Percentiles rank a stretch among this genome's conserved stretches.
Evolutionary conservation across 2,113 vertebrate species (phyloP).

Genomic region (Lucifuga dentata): DNA sequence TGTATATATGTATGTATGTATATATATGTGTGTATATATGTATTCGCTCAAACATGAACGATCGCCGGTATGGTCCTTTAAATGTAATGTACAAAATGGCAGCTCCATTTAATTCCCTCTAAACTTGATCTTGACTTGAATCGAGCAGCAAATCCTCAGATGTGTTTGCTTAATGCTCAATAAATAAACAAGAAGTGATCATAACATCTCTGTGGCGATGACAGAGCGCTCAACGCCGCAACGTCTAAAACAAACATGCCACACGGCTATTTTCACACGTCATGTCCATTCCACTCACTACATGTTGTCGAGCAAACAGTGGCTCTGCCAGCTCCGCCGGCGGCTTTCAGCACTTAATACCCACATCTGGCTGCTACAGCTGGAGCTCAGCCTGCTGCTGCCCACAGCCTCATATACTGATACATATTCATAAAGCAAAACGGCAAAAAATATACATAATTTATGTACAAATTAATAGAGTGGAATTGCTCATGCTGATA

Average conservation of each 20-base stretch:
- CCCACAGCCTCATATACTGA: conserved; percentile 36
- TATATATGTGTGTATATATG: not conserved
- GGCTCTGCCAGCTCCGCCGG: conserved; percentile 38
- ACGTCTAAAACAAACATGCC: conserved; percentile 36
- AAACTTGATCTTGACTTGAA: not conserved
- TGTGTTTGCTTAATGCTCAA: not conserved
- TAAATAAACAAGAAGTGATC: conserved; percentile 12
- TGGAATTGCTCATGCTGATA: not conserved
- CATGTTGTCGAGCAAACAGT: conserved; percentile 41
- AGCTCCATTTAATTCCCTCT: not conserved
- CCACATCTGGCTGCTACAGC: conserved; percentile 65
- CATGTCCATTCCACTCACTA: not conserved
- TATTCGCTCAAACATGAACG: no score
- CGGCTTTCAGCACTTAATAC: conserved; percentile 50
- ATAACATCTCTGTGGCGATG: conserved; percentile 7
- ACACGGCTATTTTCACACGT: no score
- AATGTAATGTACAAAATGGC: no score
- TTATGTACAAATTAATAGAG: conserved; percentile 4
- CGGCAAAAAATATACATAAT: not conserved
- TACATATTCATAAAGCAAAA: conserved; percentile 14
- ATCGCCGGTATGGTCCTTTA: no score
- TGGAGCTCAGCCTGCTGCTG: conserved; percentile 49
- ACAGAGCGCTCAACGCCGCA: conserved; percentile 11
- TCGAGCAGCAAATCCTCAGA: not conserved
- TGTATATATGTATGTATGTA: no score